Conservation (phyloP, 2,113 vertebrate genomes). For the Neolamprologus sp. region DNA sequence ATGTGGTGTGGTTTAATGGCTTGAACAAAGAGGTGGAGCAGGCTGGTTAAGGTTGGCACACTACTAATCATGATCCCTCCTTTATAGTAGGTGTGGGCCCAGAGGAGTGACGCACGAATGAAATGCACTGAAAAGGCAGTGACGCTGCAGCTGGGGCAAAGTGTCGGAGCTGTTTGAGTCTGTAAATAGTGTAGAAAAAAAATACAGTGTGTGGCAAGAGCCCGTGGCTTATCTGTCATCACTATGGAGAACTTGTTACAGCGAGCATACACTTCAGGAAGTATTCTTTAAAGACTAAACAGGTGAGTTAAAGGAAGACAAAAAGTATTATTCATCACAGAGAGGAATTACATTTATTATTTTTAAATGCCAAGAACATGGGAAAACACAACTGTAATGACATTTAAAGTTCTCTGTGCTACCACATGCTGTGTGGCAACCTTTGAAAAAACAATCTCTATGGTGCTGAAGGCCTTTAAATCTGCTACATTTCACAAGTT, state of each 20-base stretch:
- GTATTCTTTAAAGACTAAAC: neutral
- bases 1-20: neutral
- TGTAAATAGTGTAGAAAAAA: neutral
- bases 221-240: neutral
- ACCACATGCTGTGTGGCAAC: neutral
- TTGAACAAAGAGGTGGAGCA: neutral
- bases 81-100: neutral
- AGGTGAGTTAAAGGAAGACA: neutral
- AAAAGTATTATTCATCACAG: neutral
- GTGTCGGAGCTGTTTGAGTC: neutral
- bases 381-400: neutral
- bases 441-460: neutral
- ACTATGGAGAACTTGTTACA: neutral
- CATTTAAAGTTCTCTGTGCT: neutral
- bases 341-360: constrained; percentile 38
- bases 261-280: neutral
- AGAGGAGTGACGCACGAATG: neutral
- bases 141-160: neutral
- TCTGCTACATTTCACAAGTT: neutral
- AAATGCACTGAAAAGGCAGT: neutral
- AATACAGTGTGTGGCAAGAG: neutral
- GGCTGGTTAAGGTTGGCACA: neutral
- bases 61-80: neutral
- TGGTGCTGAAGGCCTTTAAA: neutral
- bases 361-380: neutral